Percentiles rank a stretch among this genome's conserved stretches.
These are phyloP conservation scores for Tholera decimalis DNA, from an alignment of 2,888 invertebrate species.

Conservation along the genomic window DNA sequence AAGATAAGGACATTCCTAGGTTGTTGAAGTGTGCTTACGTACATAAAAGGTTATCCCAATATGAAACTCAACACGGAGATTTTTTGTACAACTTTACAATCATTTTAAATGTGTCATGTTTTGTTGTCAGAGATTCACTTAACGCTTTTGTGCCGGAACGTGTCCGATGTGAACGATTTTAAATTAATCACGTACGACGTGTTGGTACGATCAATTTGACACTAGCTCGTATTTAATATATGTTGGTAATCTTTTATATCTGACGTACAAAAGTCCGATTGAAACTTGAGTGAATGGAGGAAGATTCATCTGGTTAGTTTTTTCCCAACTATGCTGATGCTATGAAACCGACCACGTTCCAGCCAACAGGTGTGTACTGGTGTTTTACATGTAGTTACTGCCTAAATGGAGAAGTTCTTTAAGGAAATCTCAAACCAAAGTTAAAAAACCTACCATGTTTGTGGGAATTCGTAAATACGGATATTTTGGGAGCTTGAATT, in stretches of 20 bases:
- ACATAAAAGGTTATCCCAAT: not conserved
- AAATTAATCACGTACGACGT: constrained; percentile 46
- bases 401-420: too few relatives aligned
- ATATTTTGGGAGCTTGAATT: not conserved
- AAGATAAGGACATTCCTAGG: not conserved
- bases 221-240: not conserved
- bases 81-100: not conserved
- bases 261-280: not conserved
- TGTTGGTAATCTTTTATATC: not conserved
- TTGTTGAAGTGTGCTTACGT: not conserved
- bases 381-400: too few relatives aligned
- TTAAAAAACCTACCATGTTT: too few relatives aligned
- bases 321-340: too few relatives aligned
- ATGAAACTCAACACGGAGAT: not conserved
- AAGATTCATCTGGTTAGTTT: too few relatives aligned
- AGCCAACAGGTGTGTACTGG: too few relatives aligned
- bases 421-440: too few relatives aligned
- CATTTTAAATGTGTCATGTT: not conserved
- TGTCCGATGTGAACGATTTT: constrained; percentile 24
- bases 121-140: constrained; percentile 17
- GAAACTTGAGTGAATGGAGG: constrained; percentile 4
- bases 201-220: constrained; percentile 8
- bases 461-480: too few relatives aligned
- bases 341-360: too few relatives aligned
- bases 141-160: constrained; percentile 12